These are phyloP conservation scores for Burhinus oedicnemus DNA, from an alignment of 2,113 vertebrate species.

Conservation along the genomic window DNA sequence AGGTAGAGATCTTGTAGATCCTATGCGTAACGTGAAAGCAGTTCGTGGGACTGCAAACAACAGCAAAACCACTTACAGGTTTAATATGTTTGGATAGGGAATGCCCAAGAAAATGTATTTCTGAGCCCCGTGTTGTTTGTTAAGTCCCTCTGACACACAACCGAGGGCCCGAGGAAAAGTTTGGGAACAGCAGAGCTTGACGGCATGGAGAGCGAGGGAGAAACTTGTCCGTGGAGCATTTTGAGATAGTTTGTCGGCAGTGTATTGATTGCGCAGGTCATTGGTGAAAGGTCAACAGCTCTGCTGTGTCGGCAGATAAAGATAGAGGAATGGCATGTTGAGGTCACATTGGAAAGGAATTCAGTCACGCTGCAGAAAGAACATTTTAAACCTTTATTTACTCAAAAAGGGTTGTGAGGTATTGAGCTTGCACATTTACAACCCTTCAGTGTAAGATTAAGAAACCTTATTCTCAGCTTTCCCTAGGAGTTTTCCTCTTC, in stretches of 20 bases:
- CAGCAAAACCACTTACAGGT: not conserved
- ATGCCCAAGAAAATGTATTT: not conserved
- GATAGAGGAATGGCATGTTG: constrained; percentile 64
- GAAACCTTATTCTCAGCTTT: constrained; percentile 11
- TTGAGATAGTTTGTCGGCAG: constrained; percentile 43
- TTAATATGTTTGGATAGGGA: not conserved
- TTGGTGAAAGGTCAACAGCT: constrained; percentile 60
- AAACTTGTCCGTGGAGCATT: not conserved
- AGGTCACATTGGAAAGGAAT: constrained; percentile 64
- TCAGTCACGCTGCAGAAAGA: constrained; percentile 45
- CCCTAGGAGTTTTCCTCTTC: constrained; percentile 15
- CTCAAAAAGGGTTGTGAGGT: constrained; percentile 46
- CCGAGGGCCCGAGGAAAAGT: not conserved
- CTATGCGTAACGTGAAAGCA: not conserved
- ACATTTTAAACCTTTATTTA: constrained; percentile 61
- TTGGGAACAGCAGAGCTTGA: not conserved
- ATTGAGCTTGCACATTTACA: constrained; percentile 47
- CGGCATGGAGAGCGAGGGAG: not conserved
- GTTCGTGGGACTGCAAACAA: not conserved
- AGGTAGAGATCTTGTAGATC: not conserved
- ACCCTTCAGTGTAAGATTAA: constrained; percentile 18
- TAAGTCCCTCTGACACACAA: not conserved
- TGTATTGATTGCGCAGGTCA: constrained; percentile 60
- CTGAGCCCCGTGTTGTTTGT: not conserved
- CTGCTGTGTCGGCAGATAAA: constrained; percentile 57